Percentiles rank a stretch among this genome's conserved stretches.
phyloP scores from a whole-genome alignment of 2,797 vertebrate genomes.

The Enteromius afrohamiltoni region DNA sequence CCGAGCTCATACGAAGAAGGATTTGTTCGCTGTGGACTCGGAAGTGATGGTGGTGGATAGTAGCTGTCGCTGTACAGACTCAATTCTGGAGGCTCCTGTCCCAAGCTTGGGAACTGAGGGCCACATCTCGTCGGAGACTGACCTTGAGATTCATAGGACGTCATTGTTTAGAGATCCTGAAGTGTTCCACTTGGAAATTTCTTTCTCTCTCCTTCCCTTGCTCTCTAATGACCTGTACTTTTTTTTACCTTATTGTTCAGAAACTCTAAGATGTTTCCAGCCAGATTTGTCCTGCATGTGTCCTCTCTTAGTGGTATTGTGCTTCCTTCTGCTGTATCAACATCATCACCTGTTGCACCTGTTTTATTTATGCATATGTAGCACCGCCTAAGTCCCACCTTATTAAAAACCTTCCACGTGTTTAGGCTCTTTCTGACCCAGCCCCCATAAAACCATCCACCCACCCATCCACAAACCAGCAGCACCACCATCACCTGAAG shows the following conservation, averaged over 20 bases:
- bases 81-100: conserved; percentile 96
- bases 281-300: conserved; percentile 34
- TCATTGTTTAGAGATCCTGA: conserved; percentile 76
- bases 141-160: conserved; percentile 87
- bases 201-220: not conserved
- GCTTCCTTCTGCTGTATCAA: conserved; percentile 75
- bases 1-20: conserved; percentile 86
- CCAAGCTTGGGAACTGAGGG: conserved; percentile 93
- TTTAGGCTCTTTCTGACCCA: conserved; percentile 37
- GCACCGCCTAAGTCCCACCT: conserved; percentile 72
- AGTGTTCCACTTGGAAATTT: conserved; percentile 24
- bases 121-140: conserved; percentile 93
- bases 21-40: conserved; percentile 89
- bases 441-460: conserved; percentile 15
- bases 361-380: conserved; percentile 75
- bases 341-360: conserved; percentile 77
- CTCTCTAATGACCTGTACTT: conserved; percentile 38
- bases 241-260: conserved; percentile 9
- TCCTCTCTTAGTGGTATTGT: conserved; percentile 52
- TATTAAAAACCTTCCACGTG: conserved; percentile 71
- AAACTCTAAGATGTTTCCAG: conserved; percentile 8
- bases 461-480: conserved; percentile 13
- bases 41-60: conserved; percentile 90
- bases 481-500: conserved; percentile 61
- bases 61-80: conserved; percentile 95